Base-by-base conservation (phyloP, 2,797 vertebrate genomes). In the Heliangelus exortis region DNA sequence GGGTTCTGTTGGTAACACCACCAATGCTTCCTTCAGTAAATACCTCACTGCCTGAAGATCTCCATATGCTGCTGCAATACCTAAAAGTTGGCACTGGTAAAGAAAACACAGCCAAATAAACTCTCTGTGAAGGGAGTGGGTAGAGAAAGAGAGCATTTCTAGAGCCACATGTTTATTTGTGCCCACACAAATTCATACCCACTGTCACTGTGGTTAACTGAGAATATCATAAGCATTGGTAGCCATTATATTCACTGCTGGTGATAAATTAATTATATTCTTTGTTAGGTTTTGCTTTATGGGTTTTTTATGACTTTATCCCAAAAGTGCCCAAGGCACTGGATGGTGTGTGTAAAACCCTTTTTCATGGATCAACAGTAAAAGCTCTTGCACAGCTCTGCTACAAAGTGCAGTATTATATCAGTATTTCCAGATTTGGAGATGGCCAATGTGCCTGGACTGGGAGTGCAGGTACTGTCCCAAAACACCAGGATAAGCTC, bases 21-120 rank as follows among this genome's bases (percentile, higher is more conserved):
- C 96, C 13, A 57, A 73, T 0, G 97, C 98, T 20, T 99, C 98
- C 21, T 98, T 98, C 57, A 99, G 98, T 62, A 99, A 98, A 92
- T 98, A 99, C n/a, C 95, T 95, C 55, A 99, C 98, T 0, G 97
- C 98, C 84, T 98, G 97, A 53, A 98, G 62, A 41, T 99, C 99
- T 28, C 98, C 98, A 4, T 98, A 97, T 71, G 98, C 98, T 25
- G 98, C 97, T 1, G 98, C 98, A 83, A 98, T 91, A 88, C 98
- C 98, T 93, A 99, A 96, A 36, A 99, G 98, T 83, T 98, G 97
- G 7, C 96, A 96, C 99, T 99, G 87, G 67, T 3, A n/a, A 78
- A 65, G 87, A 72, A n/a, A 74, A 87, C 1, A 87, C 19, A 84
- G 51, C 53, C 65, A 31, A 87, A 74, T 8, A 82, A 79, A 53